Percentiles rank a stretch among this genome's conserved stretches.
phyloP scores from a whole-genome alignment of 1,140 invertebrate species.

The Philotrypesis tridentata region DNA sequence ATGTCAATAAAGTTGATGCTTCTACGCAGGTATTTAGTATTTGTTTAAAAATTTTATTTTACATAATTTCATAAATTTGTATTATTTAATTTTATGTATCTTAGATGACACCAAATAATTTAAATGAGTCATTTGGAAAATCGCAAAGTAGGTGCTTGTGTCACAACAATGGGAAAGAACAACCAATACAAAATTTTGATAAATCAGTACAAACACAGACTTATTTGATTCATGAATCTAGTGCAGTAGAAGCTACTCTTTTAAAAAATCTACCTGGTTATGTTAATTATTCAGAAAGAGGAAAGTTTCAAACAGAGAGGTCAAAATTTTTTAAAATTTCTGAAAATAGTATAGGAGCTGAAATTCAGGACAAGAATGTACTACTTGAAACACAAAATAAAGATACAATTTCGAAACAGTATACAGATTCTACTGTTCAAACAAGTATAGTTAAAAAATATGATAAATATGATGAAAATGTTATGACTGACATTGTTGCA shows the following conservation, averaged over 20 bases:
- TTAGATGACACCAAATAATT: background rate
- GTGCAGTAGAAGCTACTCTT: slow-evolving; percentile 19
- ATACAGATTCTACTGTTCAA: background rate
- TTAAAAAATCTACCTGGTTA: slow-evolving; percentile 45
- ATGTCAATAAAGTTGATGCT: background rate
- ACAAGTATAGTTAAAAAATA: background rate
- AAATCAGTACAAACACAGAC: background rate
- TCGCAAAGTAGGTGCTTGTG: background rate
- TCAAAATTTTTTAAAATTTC: slow-evolving; percentile 10
- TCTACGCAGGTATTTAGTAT: slow-evolving; percentile 6
- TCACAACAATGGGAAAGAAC: background rate
- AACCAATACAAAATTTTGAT: background rate
- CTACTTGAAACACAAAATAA: slow-evolving; percentile 20
- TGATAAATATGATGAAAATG: background rate
- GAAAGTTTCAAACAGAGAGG: background rate
- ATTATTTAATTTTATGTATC: too few relatives aligned
- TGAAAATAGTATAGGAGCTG: background rate
- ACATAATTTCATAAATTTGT: background rate
- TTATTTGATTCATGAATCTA: background rate
- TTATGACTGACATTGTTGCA: background rate
- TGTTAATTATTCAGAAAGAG: slow-evolving; percentile 5
- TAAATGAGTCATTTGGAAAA: background rate
- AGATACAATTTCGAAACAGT: background rate
- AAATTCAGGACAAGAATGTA: background rate
- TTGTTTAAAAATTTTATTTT: background rate